Conservation (phyloP, 2,797 vertebrate species). For the Cottoperca gobio region DNA sequence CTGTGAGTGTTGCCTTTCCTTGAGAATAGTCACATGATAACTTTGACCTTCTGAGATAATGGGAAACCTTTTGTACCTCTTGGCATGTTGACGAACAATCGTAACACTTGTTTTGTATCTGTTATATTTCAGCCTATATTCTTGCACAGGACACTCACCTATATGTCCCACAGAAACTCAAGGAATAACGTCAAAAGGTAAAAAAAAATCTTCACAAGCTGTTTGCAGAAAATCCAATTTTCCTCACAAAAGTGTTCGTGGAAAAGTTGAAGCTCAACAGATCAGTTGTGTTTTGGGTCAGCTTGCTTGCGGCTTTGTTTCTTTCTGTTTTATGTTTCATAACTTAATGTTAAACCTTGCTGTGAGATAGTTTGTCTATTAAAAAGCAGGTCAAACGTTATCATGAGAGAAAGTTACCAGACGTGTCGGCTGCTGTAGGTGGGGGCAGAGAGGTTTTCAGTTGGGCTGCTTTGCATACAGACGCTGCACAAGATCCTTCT, state of each 20-base stretch:
- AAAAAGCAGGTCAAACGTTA: constrained; percentile 36
- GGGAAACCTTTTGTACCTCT: background rate
- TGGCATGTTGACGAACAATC: background rate
- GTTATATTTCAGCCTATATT: constrained; percentile 92
- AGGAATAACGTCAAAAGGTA: constrained; percentile 95
- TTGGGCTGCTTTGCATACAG: constrained; percentile 76
- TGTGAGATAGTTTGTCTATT: background rate
- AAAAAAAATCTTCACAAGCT: constrained; percentile 10
- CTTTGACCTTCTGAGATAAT: background rate
- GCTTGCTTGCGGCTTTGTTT: background rate
- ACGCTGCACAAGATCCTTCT: constrained; percentile 16
- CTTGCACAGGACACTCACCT: constrained; percentile 98
- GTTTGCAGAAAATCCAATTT: background rate
- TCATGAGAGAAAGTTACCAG: constrained; percentile 25
- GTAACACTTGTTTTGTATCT: background rate
- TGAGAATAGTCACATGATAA: background rate
- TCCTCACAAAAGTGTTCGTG: background rate
- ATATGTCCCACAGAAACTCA: constrained; percentile 98
- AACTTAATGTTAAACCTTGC: background rate
- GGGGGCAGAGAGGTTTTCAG: constrained; percentile 33
- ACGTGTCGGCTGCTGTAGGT: constrained; percentile 19
- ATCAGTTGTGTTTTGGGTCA: background rate
- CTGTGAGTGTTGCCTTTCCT: constrained; percentile 87
- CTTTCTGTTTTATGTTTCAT: background rate
- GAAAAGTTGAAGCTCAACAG: background rate